A percentile compares a stretch with the other conserved stretches of the same genome.
Evolutionary conservation across 2,113 vertebrate species (phyloP).

Genomic region (Sapayoa aenigma): DNA sequence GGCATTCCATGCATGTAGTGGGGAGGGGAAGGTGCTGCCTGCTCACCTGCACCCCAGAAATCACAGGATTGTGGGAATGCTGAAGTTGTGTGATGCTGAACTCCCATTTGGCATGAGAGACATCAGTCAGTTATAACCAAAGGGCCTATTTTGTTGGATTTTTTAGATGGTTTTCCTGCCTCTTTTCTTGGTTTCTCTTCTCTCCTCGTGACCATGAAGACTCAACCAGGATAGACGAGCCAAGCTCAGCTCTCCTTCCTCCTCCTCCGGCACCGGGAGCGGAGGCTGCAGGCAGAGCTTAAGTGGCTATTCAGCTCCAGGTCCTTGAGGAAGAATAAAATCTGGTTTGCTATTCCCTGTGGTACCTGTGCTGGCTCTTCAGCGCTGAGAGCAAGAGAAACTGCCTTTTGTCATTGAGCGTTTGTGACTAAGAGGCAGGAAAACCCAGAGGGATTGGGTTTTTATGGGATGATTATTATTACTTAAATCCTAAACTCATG

Average conservation of each 20-base stretch:
- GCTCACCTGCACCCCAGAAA: neutral
- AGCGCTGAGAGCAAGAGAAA: constrained; percentile 9
- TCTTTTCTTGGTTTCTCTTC: neutral
- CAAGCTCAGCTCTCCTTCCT: neutral
- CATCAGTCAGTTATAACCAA: neutral
- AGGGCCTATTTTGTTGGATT: neutral
- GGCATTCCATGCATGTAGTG: fast-evolving
- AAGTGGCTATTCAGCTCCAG: constrained; percentile 30
- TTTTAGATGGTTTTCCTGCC: neutral
- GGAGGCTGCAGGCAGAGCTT: neutral
- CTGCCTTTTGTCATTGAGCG: constrained; percentile 3
- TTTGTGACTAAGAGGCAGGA: constrained; percentile 3
- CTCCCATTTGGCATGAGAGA: fast-evolving
- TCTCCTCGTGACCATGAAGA: neutral
- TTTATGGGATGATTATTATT: neutral
- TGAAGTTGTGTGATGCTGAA: neutral
- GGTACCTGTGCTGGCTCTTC: constrained; percentile 9
- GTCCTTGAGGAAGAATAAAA: constrained; percentile 49
- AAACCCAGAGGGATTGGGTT: neutral
- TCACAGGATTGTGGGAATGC: fast-evolving
- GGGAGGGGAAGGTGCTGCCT: neutral
- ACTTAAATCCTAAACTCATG: neutral
- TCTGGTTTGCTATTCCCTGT: constrained; percentile 41
- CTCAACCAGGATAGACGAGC: neutral
- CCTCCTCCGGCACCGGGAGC: neutral